A percentile compares a stretch with the other conserved stretches of the same genome.
Conservation (phyloP, 1,140 invertebrate species). For the Trachelipus rathkii region DNA sequence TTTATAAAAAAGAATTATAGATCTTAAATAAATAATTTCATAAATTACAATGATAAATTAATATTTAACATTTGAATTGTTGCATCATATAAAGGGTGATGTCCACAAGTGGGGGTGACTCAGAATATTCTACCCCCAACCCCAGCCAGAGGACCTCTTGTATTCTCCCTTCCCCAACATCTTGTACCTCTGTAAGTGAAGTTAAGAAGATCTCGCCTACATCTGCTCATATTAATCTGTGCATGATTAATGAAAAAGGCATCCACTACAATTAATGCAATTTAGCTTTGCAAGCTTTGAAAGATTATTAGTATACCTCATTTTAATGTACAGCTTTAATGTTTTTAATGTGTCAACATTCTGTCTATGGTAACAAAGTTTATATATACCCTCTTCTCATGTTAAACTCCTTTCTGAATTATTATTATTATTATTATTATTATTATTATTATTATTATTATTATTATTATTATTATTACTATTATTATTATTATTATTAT, state of each 20-base stretch:
- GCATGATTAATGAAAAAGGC: too few species aligned
- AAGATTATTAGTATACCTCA: neutral
- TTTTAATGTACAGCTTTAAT: neutral
- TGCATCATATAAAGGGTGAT: neutral
- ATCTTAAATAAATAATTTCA: too few species aligned
- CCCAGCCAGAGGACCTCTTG: neutral
- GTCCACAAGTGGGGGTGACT: constrained; percentile 3
- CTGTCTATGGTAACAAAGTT: too few species aligned
- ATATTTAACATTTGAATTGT: too few species aligned
- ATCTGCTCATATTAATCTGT: neutral
- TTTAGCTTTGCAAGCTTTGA: neutral
- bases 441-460: too few species aligned
- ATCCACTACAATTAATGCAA: neutral
- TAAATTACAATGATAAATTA: too few species aligned
- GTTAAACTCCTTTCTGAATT: too few species aligned
- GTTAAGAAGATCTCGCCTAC: neutral
- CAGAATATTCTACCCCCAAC: neutral
- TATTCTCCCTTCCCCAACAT: neutral
- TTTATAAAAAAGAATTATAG: too few species aligned
- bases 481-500: too few species aligned
- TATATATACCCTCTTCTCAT: too few species aligned
- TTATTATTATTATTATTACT: too few species aligned
- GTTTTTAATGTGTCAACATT: neutral
- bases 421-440: too few species aligned
- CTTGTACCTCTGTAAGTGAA: constrained; percentile 9